Evolutionary conservation across 2,888 invertebrate genomes (phyloP).

Genomic region (Agrotis exclamationis): DNA sequence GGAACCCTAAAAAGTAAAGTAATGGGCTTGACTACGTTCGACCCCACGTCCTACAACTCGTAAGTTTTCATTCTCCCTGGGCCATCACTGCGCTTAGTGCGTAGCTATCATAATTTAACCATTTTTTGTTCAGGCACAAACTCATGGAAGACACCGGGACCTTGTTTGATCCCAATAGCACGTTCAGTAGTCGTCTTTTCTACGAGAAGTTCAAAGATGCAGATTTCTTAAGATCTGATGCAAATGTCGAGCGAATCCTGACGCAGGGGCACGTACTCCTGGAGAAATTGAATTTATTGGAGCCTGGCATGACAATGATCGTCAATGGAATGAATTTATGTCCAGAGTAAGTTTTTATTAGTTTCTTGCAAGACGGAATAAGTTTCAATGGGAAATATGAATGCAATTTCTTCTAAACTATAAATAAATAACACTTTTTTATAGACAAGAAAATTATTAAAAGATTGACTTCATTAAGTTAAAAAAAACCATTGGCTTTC

Average conservation of each 20-base stretch:
- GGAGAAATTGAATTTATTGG: conserved; percentile 61
- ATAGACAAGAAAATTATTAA: too few species aligned
- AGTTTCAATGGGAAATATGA: background rate
- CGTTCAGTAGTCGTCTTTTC: conserved; percentile 43
- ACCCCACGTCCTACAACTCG: too few species aligned
- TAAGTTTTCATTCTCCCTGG: too few species aligned
- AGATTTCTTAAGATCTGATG: conserved; percentile 67
- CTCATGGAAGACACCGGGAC: conserved; percentile 32
- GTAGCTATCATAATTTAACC: background rate
- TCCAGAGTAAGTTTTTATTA: conserved; percentile 42
- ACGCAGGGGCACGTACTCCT: conserved; percentile 68
- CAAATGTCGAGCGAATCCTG: conserved; percentile 71
- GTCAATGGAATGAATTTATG: conserved; percentile 54
- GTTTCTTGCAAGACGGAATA: background rate
- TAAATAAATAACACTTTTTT: background rate
- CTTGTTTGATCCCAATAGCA: background rate
- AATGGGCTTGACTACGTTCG: too few species aligned
- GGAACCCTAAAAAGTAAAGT: too few species aligned
- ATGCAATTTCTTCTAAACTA: background rate
- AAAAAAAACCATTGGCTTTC: too few species aligned
- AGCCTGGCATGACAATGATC: conserved; percentile 66
- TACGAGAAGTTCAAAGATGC: conserved; percentile 64
- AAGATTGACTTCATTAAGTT: too few species aligned
- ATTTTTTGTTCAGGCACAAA: background rate
- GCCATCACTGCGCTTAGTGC: too few species aligned